These are phyloP conservation scores for Aphelocoma californica DNA, from an alignment of 2,797 vertebrate species.

Conservation along the genomic window DNA sequence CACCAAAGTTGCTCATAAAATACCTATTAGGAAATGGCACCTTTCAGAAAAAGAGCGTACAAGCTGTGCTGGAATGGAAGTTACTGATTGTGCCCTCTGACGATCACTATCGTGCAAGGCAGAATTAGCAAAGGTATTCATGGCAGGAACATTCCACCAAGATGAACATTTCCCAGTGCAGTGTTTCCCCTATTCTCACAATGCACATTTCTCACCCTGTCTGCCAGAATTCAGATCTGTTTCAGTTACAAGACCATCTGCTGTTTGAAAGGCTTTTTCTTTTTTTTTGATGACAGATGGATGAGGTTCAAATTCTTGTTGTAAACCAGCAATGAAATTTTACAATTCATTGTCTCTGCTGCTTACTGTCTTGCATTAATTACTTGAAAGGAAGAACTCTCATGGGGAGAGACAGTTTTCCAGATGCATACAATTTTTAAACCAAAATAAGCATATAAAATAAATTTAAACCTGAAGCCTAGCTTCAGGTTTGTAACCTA, in stretches of 20 bases:
- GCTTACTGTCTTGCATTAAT: slow-evolving; percentile 50
- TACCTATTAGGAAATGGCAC: background rate
- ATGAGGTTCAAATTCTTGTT: slow-evolving; percentile 36
- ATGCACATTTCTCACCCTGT: slow-evolving; percentile 1
- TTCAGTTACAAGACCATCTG: slow-evolving; percentile 60
- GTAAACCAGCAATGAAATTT: slow-evolving; percentile 45
- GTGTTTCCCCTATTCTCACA: background rate
- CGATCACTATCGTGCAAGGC: fast-evolving
- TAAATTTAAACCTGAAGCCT: background rate
- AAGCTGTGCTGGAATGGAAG: background rate
- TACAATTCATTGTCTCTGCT: slow-evolving; percentile 50
- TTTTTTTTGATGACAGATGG: slow-evolving; percentile 29
- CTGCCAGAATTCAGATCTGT: slow-evolving; percentile 61
- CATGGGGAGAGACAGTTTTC: background rate
- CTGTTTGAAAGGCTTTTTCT: slow-evolving; percentile 18
- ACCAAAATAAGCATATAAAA: slow-evolving; percentile 26
- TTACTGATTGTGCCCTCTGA: background rate
- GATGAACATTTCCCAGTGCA: background rate
- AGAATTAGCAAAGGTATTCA: background rate
- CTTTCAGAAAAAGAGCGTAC: background rate
- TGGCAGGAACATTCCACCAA: background rate
- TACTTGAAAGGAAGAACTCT: slow-evolving; percentile 30
- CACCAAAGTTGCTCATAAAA: background rate
- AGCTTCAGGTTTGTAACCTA: slow-evolving; percentile 40
- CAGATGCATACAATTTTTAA: background rate